Base-by-base conservation (phyloP, 1,140 invertebrate genomes). In the Leucophenga varia region DNA sequence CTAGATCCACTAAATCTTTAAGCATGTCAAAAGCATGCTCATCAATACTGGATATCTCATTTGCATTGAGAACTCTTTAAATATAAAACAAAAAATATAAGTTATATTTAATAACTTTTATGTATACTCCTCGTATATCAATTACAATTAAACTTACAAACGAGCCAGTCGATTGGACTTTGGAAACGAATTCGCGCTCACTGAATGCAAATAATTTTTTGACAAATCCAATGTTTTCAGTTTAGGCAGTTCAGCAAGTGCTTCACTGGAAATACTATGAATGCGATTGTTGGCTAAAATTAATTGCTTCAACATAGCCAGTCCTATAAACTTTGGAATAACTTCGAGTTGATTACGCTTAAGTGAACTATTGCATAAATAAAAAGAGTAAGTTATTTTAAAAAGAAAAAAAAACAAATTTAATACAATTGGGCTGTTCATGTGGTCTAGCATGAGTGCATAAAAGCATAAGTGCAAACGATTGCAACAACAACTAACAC, bases 41-140 rank as follows among this genome's bases (percentile, higher is more conserved):
- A 59, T 87, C 81, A 21, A 95, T 81, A 9, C 76, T 71, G 44
- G 77, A 77, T 46, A 95, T 86, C 43, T 82, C 80, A 78, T 93
- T 94, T 55, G 78, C 83, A 65, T 87, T 91, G 51, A 94, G 75
- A 73, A 87, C 86, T 61, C 82, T 88, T 63, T 35, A 70, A 78
- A 60, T 53, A 13, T 2, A 28, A 6, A 7, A 16, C 16, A 35
- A 7, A 8, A 42, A 22, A 52, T 17, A 3, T 10, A 7, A 13
- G 1, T n/a, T 21, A 3, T 7, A 10, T 17, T 16, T n/a, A n/a
- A n/a, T n/a, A n/a, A n/a, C n/a, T n/a, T n/a, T n/a, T n/a, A n/a
- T n/a, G n/a, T n/a, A n/a, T n/a, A n/a, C n/a, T n/a, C n/a, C n/a
- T n/a, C n/a, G n/a, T n/a, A n/a, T n/a, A n/a, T n/a, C n/a, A n/a